Evolutionary conservation across 2,113 vertebrate genomes (phyloP).

Genomic region (Tympanuchus pallidicinctus): DNA sequence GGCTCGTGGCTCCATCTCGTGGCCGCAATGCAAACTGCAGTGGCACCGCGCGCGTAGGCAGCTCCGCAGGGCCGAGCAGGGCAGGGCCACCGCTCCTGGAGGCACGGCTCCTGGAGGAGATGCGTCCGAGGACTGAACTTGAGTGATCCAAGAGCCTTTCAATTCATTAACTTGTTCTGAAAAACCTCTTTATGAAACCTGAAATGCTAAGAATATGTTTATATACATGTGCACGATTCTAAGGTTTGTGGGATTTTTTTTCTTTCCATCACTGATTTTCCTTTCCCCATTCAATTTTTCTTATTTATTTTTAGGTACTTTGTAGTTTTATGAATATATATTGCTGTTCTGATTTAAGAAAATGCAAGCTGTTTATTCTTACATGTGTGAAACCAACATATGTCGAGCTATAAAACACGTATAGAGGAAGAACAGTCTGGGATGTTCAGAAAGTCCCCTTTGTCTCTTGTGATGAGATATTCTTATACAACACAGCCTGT

Average conservation of each 20-base stretch:
- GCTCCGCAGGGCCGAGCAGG: background rate
- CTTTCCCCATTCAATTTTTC: rapidly evolving
- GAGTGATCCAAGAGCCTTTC: rapidly evolving
- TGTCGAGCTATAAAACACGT: background rate
- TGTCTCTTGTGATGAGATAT: background rate
- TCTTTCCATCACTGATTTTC: background rate
- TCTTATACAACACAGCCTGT: background rate
- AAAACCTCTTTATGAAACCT: background rate
- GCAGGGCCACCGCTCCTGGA: rapidly evolving
- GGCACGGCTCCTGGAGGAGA: rapidly evolving
- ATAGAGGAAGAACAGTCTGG: background rate
- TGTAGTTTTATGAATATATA: background rate
- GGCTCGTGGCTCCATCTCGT: slow-evolving; percentile 72
- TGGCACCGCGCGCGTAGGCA: background rate
- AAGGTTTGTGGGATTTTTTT: background rate
- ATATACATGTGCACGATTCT: rapidly evolving
- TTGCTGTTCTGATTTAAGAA: background rate
- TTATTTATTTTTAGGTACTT: background rate
- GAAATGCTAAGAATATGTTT: background rate
- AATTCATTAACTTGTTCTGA: rapidly evolving
- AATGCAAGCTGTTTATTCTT: background rate
- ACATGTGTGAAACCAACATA: background rate
- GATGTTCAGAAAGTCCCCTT: background rate
- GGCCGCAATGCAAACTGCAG: background rate
- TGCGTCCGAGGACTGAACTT: rapidly evolving